phyloP scores from a whole-genome alignment of 1,140 invertebrate species.

The Rhagoletis zephyria region DNA sequence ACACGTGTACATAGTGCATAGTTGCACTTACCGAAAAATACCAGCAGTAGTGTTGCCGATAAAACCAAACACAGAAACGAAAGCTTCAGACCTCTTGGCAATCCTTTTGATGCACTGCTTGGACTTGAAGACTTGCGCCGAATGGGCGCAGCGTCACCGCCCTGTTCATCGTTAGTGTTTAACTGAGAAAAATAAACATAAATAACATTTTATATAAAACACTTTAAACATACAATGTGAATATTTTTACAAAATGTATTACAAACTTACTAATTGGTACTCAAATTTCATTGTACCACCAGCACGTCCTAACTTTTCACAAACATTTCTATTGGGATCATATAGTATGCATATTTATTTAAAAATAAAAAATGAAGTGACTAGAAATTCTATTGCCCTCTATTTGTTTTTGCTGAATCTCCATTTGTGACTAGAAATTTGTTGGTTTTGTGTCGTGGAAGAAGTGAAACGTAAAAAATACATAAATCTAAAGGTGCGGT shows the following conservation, averaged over 20 bases:
- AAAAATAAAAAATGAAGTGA: no score
- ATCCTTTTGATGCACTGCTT: slow-evolving; percentile 55
- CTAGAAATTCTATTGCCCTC: no score
- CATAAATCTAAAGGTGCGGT: no score
- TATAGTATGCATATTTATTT: no score
- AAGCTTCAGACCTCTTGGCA: slow-evolving; percentile 66
- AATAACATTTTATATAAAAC: not conserved
- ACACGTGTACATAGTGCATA: no score
- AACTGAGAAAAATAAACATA: slow-evolving; percentile 47
- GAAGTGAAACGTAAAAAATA: not conserved
- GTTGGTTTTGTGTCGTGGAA: not conserved
- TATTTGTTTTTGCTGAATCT: no score
- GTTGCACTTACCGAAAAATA: slow-evolving; percentile 68
- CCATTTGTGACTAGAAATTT: not conserved
- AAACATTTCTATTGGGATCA: not conserved
- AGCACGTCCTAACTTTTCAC: not conserved
- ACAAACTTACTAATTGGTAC: slow-evolving; percentile 34
- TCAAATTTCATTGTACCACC: slow-evolving; percentile 41
- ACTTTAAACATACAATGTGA: no score
- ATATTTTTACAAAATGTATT: no score
- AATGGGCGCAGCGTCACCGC: not conserved
- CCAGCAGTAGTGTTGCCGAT: slow-evolving; percentile 67
- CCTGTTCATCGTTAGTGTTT: slow-evolving; percentile 53
- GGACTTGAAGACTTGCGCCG: slow-evolving; percentile 48
- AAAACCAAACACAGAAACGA: slow-evolving; percentile 70